phyloP scores from a whole-genome alignment of 1,140 invertebrate genomes.

The Drosophila setifemur region DNA sequence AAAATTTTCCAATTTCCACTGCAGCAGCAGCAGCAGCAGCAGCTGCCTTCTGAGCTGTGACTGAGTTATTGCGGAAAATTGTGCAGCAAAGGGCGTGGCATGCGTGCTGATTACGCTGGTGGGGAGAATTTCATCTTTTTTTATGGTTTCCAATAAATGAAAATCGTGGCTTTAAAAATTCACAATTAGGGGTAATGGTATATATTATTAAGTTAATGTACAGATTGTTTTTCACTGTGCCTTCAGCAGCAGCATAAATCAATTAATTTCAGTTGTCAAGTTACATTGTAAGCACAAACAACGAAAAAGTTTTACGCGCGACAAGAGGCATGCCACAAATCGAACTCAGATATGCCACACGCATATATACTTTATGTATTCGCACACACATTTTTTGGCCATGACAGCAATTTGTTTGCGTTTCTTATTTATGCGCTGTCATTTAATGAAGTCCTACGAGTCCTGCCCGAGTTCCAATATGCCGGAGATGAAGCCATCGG shows the following conservation, averaged over 20 bases:
- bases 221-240: no score
- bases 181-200: no score
- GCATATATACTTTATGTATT: no score
- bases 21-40: conserved; percentile 35
- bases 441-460: conserved; percentile 47
- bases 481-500: conserved; percentile 9
- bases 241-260: conserved; percentile 55
- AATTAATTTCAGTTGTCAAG: conserved; percentile 71
- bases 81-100: conserved; percentile 40
- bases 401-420: conserved; percentile 52
- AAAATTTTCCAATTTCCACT: conserved; percentile 50
- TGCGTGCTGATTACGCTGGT: conserved; percentile 29
- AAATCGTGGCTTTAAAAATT: no score
- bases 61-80: conserved; percentile 67
- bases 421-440: conserved; percentile 47
- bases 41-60: conserved; percentile 25
- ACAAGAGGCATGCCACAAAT: conserved; percentile 28
- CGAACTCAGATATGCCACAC: conserved; percentile 26
- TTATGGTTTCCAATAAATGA: not conserved
- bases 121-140: not conserved
- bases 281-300: conserved; percentile 66
- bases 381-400: no score
- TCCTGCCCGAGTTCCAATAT: conserved; percentile 19
- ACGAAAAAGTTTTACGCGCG: conserved; percentile 29
- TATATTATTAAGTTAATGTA: no score